Percentiles rank a stretch among this genome's conserved stretches.
Evolutionary conservation across 1,140 invertebrate genomes (phyloP).

Genomic region (Pentalonia nigronervosa): DNA sequence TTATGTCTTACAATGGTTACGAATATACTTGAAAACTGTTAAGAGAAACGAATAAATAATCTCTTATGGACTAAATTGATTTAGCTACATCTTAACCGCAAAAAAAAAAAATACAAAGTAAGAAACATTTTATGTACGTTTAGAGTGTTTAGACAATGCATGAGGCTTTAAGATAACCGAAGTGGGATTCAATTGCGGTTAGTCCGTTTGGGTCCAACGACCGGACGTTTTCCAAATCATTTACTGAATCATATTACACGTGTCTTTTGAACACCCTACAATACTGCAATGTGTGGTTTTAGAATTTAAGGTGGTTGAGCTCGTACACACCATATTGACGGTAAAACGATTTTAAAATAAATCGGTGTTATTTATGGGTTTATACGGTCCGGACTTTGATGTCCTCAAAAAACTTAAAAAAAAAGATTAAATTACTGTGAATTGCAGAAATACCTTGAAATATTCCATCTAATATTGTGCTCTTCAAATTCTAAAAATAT

Average conservation of each 20-base stretch:
- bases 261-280: not conserved
- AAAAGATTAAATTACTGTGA: not conserved
- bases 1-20: not conserved
- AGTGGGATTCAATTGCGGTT: slow-evolving; percentile 39
- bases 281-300: not conserved
- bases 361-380: not conserved
- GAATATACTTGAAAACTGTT: not conserved
- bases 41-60: not conserved
- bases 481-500: too few species aligned
- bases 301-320: not conserved
- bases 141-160: not conserved
- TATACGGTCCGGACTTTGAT: not conserved
- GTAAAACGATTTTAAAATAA: not conserved
- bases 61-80: slow-evolving; percentile 22
- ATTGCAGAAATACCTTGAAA: not conserved
- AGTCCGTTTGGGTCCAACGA: slow-evolving; percentile 15
- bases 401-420: not conserved
- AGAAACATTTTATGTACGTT: not conserved
- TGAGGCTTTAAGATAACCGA: not conserved
- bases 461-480: not conserved
- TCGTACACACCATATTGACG: not conserved
- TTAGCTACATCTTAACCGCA: slow-evolving; percentile 21
- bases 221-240: slow-evolving; percentile 27
- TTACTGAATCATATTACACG: not conserved
- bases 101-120: not conserved